These are phyloP conservation scores for Drosophila pachea DNA, from an alignment of 1,140 invertebrate genomes.

Conservation along the genomic window DNA sequence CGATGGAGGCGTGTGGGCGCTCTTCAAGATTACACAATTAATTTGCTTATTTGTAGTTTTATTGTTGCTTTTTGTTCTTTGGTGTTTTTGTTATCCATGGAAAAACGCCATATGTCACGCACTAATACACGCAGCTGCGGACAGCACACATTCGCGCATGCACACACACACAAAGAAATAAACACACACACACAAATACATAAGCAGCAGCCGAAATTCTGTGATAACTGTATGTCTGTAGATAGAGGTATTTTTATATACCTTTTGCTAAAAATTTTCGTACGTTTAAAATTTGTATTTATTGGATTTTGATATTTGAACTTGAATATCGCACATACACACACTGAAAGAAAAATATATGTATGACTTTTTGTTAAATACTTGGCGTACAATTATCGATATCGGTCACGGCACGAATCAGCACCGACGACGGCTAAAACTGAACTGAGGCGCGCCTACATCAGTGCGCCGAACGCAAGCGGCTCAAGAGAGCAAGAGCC, in stretches of 20 bases:
- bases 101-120: conserved; percentile 73
- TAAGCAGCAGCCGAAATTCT: conserved; percentile 21
- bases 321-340: conserved; percentile 49
- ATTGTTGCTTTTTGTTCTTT: conserved; percentile 13
- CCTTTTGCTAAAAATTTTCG: conserved; percentile 52
- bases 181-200: conserved; percentile 14
- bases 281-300: conserved; percentile 50
- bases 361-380: conserved; percentile 30
- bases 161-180: conserved; percentile 4
- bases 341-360: conserved; percentile 34
- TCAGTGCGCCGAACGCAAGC: conserved; percentile 42
- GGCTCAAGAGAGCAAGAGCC: conserved; percentile 37
- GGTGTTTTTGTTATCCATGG: conserved; percentile 39
- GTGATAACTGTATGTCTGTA: conserved; percentile 33
- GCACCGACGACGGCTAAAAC: conserved; percentile 70
- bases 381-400: conserved; percentile 46
- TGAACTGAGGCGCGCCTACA: conserved; percentile 58
- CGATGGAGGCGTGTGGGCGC: conserved; percentile 26
- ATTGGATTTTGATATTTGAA: conserved; percentile 66
- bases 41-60: conserved; percentile 41
- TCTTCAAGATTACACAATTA: conserved; percentile 58
- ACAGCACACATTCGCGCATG: conserved; percentile 12
- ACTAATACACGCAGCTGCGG: conserved; percentile 50
- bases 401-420: conserved; percentile 67
- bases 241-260: conserved; percentile 28